Conservation (phyloP, 2,888 invertebrate species). For the Eupeodes luniger region DNA sequence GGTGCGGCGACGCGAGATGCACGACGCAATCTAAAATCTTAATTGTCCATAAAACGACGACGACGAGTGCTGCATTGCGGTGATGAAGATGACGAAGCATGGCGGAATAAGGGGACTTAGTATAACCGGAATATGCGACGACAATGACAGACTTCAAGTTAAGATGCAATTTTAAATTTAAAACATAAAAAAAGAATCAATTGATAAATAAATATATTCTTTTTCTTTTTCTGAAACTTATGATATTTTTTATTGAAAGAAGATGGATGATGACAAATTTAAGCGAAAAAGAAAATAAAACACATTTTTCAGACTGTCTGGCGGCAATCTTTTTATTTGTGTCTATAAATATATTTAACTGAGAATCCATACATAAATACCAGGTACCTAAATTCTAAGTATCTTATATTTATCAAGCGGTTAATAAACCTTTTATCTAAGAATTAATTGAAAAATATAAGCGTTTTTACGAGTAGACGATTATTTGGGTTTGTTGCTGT, state of each 20-base stretch:
- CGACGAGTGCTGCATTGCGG: not conserved
- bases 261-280: constrained; percentile 10
- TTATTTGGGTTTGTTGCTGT: too few species aligned
- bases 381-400: too few species aligned
- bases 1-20: not conserved
- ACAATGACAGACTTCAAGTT: constrained; percentile 47
- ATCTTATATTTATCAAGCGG: too few species aligned
- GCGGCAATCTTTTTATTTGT: constrained; percentile 35
- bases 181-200: not conserved
- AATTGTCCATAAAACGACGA: constrained; percentile 54
- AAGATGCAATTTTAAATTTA: constrained; percentile 57
- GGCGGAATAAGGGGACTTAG: not conserved
- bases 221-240: constrained; percentile 9
- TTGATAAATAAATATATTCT: not conserved
- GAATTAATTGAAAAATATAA: too few species aligned
- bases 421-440: too few species aligned
- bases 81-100: not conserved
- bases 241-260: constrained; percentile 10
- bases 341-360: not conserved
- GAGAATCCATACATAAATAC: too few species aligned
- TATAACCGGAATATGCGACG: constrained; percentile 41
- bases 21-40: constrained; percentile 29
- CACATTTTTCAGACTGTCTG: constrained; percentile 71
- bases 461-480: too few species aligned
- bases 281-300: constrained; percentile 63